Conservation (phyloP, 2,888 invertebrate genomes). For the Eulithis prunata region DNA sequence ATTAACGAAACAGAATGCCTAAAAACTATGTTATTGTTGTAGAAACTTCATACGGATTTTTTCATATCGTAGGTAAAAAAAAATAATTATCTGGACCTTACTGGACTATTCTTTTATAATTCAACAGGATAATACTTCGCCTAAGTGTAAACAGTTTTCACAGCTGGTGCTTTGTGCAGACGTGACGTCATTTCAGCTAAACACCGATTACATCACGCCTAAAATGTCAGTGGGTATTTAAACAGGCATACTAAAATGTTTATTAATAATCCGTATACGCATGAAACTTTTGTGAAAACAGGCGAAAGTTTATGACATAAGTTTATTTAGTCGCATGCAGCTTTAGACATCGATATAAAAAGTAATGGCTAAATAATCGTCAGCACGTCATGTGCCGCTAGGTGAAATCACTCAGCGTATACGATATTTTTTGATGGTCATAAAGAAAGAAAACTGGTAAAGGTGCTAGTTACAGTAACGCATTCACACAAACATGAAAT, state of each 20-base stretch:
- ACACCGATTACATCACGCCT: slow-evolving; percentile 35
- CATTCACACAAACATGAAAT: not conserved
- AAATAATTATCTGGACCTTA: no score
- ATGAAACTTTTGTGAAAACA: slow-evolving; percentile 33
- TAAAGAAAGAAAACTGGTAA: slow-evolving; percentile 16
- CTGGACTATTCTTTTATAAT: slow-evolving; percentile 12
- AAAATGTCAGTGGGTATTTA: slow-evolving; percentile 26
- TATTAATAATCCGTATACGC: slow-evolving; percentile 23
- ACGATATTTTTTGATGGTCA: slow-evolving; percentile 1
- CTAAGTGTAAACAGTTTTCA: slow-evolving; percentile 38
- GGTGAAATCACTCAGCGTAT: slow-evolving; percentile 12
- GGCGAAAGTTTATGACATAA: slow-evolving; percentile 34
- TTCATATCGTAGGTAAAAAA: no score
- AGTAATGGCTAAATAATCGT: slow-evolving; percentile 13
- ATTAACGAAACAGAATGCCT: slow-evolving; percentile 6
- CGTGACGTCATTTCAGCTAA: slow-evolving; percentile 38
- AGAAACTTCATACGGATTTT: no score
- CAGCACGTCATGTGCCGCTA: slow-evolving; percentile 15
- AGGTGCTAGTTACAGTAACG: not conserved
- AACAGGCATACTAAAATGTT: slow-evolving; percentile 18
- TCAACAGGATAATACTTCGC: slow-evolving; percentile 1
- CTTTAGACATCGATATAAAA: slow-evolving; percentile 10
- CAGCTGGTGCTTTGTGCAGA: slow-evolving; percentile 37
- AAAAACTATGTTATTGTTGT: no score
- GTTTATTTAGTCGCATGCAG: not conserved